phyloP scores from a whole-genome alignment of 2,797 vertebrate genomes.

The Microcaecilia unicolor region DNA sequence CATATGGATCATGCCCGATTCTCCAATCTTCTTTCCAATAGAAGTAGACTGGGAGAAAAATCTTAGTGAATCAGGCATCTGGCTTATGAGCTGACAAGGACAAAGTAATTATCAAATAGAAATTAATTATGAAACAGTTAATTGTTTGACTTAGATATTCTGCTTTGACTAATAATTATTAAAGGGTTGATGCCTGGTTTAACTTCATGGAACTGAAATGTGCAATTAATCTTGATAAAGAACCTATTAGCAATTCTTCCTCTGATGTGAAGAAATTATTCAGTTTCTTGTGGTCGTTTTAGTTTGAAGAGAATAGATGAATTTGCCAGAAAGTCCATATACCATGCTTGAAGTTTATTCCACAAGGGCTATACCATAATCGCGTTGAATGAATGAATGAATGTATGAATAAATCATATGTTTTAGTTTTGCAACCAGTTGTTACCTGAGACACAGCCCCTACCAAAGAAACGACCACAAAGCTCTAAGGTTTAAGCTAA shows the following conservation, averaged over 20 bases:
- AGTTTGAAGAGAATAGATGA: no score
- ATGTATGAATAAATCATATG: no score
- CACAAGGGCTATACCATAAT: no score
- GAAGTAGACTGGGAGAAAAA: neutral
- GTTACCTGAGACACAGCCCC: constrained; percentile 27
- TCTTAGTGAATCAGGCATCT: neutral
- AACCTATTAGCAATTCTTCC: constrained; percentile 33
- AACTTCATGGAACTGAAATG: constrained; percentile 36
- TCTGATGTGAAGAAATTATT: constrained; percentile 34
- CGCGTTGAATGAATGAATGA: no score
- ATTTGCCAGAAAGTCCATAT: no score
- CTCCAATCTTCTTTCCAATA: constrained; percentile 5
- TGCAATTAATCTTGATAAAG: no score
- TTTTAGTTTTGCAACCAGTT: constrained; percentile 26
- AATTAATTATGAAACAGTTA: constrained; percentile 20
- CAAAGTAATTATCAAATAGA: constrained; percentile 29
- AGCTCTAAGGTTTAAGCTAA: constrained; percentile 37
- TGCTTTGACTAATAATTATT: no score
- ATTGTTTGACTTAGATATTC: no score
- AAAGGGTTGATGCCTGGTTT: constrained; percentile 40
- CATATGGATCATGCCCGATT: no score
- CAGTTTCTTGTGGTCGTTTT: no score
- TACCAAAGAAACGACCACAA: constrained; percentile 31
- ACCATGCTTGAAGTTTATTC: no score
- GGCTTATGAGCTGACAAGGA: no score